Evolutionary conservation across 2,113 vertebrate species (phyloP).

Genomic region (Odobenus rosmarus): DNA sequence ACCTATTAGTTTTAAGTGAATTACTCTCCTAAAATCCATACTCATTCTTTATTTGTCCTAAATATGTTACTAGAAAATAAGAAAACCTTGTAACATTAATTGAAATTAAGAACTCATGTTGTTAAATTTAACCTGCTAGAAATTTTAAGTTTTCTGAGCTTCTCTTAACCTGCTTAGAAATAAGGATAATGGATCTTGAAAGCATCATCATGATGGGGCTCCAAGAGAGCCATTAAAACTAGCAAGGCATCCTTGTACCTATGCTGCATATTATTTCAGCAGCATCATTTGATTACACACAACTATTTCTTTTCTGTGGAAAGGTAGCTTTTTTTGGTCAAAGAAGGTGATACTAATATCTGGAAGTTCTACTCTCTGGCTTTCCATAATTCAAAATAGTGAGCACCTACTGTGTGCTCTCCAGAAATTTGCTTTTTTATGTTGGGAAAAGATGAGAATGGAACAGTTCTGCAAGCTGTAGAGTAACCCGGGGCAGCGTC

Average conservation of each 20-base stretch:
- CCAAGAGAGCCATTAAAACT: background rate
- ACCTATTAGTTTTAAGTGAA: conserved; percentile 33
- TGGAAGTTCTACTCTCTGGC: background rate
- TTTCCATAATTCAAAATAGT: background rate
- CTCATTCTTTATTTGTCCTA: conserved; percentile 10
- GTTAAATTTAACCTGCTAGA: background rate
- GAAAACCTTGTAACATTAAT: conserved; percentile 8
- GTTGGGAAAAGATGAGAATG: background rate
- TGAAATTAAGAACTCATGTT: background rate
- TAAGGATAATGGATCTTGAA: conserved; percentile 22
- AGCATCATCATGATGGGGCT: background rate
- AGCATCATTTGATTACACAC: background rate
- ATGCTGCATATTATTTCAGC: background rate
- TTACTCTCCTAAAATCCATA: background rate
- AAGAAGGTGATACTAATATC: background rate
- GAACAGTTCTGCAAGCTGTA: background rate
- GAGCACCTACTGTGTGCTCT: background rate
- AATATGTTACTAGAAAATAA: conserved; percentile 40
- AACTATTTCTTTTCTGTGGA: conserved; percentile 34
- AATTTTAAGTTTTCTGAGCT: conserved; percentile 49
- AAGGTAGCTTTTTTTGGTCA: background rate
- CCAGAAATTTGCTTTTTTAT: background rate
- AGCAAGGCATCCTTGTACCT: background rate
- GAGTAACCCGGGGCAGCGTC: background rate
- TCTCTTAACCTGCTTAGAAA: background rate